phyloP scores from a whole-genome alignment of 2,113 vertebrate species.

The Peromyscus californicus region DNA sequence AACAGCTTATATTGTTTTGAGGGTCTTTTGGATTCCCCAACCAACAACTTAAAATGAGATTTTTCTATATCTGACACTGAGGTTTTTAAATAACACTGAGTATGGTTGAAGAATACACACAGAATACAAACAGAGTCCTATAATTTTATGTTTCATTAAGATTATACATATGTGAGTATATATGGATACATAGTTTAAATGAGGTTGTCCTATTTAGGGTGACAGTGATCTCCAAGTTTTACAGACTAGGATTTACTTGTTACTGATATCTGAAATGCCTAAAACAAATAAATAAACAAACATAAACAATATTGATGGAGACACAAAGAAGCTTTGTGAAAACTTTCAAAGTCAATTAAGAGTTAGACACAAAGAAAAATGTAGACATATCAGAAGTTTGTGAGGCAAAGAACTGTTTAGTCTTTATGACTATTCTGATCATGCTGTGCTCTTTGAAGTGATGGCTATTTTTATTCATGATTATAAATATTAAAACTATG shows the following conservation, averaged over 20 bases:
- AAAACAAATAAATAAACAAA: background rate
- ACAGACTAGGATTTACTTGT: background rate
- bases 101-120: background rate
- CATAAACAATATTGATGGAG: background rate
- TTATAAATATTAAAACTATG: background rate
- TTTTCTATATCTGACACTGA: background rate
- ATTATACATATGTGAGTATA: background rate
- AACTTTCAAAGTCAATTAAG: background rate
- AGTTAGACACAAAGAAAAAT: background rate
- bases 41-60: background rate
- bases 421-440: background rate
- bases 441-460: background rate
- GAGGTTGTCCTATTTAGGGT: background rate
- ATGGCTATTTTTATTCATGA: background rate
- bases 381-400: background rate
- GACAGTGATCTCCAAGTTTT: background rate
- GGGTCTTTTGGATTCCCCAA: background rate
- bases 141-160: background rate
- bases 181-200: background rate
- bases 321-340: background rate
- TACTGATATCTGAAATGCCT: background rate
- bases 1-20: background rate
- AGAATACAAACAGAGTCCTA: too few species aligned
- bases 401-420: background rate
- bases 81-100: background rate